A percentile compares a stretch with the other conserved stretches of the same genome.
Conservation (phyloP, 2,888 invertebrate genomes). For the Nycteola revayana region DNA sequence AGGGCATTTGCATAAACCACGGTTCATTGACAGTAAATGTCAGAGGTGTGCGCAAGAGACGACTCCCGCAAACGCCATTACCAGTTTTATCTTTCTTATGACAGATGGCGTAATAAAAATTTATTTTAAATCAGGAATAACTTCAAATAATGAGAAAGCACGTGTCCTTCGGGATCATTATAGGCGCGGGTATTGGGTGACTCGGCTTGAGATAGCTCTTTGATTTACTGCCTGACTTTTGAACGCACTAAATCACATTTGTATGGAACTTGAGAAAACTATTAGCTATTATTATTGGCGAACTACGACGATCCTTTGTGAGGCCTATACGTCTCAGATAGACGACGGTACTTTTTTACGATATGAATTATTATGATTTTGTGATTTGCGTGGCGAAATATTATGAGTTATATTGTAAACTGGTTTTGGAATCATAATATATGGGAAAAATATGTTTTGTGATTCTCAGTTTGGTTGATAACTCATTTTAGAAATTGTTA, state of each 20-base stretch:
- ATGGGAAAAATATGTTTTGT: constrained; percentile 35
- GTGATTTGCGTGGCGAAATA: constrained; percentile 64
- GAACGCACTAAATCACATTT: constrained; percentile 76
- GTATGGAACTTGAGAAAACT: constrained; percentile 78
- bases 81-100: constrained; percentile 70
- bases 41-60: constrained; percentile 48
- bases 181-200: constrained; percentile 53
- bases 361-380: constrained; percentile 50
- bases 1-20: constrained; percentile 61
- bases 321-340: constrained; percentile 41
- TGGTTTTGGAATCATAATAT: constrained; percentile 40
- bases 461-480: constrained; percentile 34
- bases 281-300: constrained; percentile 78
- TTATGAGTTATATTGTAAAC: constrained; percentile 43
- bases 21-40: constrained; percentile 71
- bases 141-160: constrained; percentile 73
- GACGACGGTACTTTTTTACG: constrained; percentile 57
- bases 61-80: constrained; percentile 65
- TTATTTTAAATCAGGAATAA: constrained; percentile 74
- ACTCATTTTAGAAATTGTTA: constrained; percentile 37
- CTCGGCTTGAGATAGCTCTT: constrained; percentile 57
- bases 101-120: constrained; percentile 78
- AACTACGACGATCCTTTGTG: constrained; percentile 66
- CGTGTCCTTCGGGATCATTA: constrained; percentile 67
- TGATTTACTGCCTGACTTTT: constrained; percentile 78